Evolutionary conservation across 2,888 invertebrate species (phyloP).

Genomic region (Protophormia terraenovae): DNA sequence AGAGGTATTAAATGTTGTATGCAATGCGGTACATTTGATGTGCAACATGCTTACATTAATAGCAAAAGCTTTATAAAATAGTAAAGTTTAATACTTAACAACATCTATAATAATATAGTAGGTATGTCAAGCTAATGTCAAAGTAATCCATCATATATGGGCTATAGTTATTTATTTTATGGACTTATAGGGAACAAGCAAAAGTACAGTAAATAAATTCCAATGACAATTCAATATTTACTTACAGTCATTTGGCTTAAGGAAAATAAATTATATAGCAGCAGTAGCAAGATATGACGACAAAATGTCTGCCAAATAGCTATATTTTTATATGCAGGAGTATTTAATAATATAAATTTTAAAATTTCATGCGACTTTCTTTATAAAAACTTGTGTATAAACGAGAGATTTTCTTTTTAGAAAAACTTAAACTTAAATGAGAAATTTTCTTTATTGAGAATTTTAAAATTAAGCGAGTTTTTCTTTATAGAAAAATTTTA

Average conservation of each 20-base stretch:
- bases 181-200: neutral
- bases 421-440: too few species aligned
- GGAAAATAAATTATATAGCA: neutral
- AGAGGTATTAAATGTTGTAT: slow-evolving; percentile 78
- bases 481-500: too few species aligned
- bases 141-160: slow-evolving; percentile 56
- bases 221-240: slow-evolving; percentile 46
- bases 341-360: too few species aligned
- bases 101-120: slow-evolving; percentile 36
- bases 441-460: too few species aligned
- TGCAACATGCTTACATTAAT: slow-evolving; percentile 26
- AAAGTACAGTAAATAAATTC: slow-evolving; percentile 24
- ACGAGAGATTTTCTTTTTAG: too few species aligned
- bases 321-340: neutral
- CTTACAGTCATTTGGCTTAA: neutral
- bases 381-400: too few species aligned
- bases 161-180: slow-evolving; percentile 13
- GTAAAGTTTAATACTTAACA: slow-evolving; percentile 14
- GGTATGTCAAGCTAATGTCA: slow-evolving; percentile 60
- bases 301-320: slow-evolving; percentile 55
- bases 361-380: too few species aligned
- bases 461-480: too few species aligned
- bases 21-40: slow-evolving; percentile 74
- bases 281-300: slow-evolving; percentile 27
- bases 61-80: slow-evolving; percentile 6